Base-by-base conservation (phyloP, 2,888 invertebrate species). In the Sphecodes monilicornis region DNA sequence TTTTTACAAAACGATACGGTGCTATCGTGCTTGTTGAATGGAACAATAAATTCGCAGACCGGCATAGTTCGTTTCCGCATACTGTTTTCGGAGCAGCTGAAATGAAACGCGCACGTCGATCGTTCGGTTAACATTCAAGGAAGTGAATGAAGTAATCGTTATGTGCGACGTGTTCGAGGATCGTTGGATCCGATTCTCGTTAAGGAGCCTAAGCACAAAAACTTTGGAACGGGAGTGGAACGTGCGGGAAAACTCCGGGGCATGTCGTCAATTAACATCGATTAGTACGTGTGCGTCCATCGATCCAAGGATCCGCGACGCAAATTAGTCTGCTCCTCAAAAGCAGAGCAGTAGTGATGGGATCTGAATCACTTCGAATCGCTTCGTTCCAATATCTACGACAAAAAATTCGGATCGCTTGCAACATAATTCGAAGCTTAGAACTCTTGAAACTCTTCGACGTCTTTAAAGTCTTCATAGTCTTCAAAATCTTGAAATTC, bases 181-280 rank as follows among this genome's bases (percentile, higher is more conserved):
- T 76, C 26, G 13, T 26, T n/a, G 46, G n/a, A 60, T 39, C 39
- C 72, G 50, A 64, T 46, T 26, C 54, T 16, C 39, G 39, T 29
- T 68, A 66, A 29, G 39, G 16, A 26, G 57, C 22, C 50, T 43
- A 32, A 50, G 39, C 43, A 32, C 26, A 43, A 22, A 10, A 57
- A 66, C 26, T 57, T 29, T 32, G 73, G 39, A 68, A 64, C 70
- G 32, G 22, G 71, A 73, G 69, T 41, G 41, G 60, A 72, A 43
- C 79, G 26, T 18, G 26, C 32, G 32, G 72, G 54, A 76, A 84
- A 69, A 73, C 84, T 84, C 79, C 69, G 69, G n/a, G 8, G 22
- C 69, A 76, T 76, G 39, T 73, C 73, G 4, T 54, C 79, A 76
- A 84, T 85, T 84, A 85, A 79, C 79, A 69, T 85, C 72, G 76